A percentile compares a stretch with the other conserved stretches of the same genome.
Evolutionary conservation across 2,797 vertebrate genomes (phyloP).

Genomic region (Lacerta bilineata): DNA sequence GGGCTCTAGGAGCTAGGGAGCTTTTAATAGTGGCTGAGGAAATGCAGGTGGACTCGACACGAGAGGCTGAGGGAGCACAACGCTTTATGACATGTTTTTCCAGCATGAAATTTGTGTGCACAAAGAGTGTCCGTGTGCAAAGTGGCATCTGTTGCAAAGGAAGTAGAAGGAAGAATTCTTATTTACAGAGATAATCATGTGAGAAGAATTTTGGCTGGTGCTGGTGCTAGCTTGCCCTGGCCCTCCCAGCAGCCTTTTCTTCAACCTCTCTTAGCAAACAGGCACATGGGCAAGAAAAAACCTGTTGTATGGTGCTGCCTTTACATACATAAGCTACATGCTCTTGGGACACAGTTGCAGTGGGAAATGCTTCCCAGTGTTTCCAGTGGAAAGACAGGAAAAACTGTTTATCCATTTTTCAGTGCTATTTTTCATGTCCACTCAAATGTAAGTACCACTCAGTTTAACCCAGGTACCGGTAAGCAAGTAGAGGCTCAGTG

Average conservation of each 20-base stretch:
- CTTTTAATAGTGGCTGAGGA: slow-evolving; percentile 8
- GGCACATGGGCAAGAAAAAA: too few species aligned
- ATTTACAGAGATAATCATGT: not conserved
- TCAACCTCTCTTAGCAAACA: not conserved
- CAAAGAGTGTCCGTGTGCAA: not conserved
- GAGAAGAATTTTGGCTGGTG: not conserved
- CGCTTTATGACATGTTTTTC: not conserved
- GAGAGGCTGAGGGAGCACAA: not conserved
- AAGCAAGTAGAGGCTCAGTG: not conserved
- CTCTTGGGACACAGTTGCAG: not conserved
- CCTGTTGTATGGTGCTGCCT: not conserved
- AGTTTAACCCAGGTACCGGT: not conserved
- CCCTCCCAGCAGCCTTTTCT: not conserved
- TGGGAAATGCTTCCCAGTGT: not conserved
- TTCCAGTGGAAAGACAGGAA: not conserved
- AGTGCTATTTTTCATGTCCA: not conserved
- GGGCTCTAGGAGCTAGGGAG: accelerated
- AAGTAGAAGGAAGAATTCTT: not conserved
- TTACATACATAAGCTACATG: not conserved
- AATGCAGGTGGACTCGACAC: slow-evolving; percentile 34
- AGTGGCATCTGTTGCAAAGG: not conserved
- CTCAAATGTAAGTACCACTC: not conserved
- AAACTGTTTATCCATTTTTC: not conserved
- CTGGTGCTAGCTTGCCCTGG: not conserved
- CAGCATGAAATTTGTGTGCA: not conserved